Base-by-base conservation (phyloP, 2,888 invertebrate genomes). In the Linnaemya tessellans region DNA sequence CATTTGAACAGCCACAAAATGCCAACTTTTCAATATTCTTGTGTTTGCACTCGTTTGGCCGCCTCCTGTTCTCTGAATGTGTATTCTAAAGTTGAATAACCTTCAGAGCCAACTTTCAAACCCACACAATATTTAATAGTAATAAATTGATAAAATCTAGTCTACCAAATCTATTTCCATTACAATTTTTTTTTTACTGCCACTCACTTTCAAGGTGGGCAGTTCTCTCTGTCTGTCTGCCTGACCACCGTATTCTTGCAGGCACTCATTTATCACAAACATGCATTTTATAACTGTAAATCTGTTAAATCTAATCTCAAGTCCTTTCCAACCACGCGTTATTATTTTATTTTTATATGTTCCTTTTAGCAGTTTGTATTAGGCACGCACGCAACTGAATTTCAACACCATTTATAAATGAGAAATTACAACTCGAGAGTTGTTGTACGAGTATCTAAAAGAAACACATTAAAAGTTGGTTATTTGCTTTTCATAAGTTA, bases 271-370 rank as follows among this genome's bases (percentile, higher is more conserved):
- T 46, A 65, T 65, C 64, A 80, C 46, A 56, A 30, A 43, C 18
- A 22, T n/a, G n/a, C 38, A 8, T 38, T 74, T 30, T 22, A 22
- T 38, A 13, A 10, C 20, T 64, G 3, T 43, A 10, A 25, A 70
- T 70, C 35, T 54, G 18, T 65, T 49, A 22, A 58, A 80, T 80
- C 73, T 73, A 30, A 80, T 80, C 80, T 65, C 22, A 38, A 54
- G 20, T 65, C 71, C 71, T 64, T 56, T 18, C 25, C 18, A 46
- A 56, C 70, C 80, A 80, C 71, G 54, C 64, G 71, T 64, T 60
- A 22, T 11, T 20, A 22, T 35, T 46, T 41, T 64, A 41, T 64
- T 56, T 70, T 20, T 35, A n/a, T 43, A 25, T 30, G 30, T 2
- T 3, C 5, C 5, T 30, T 30, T 30, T 56, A 35, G 22, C 5